phyloP scores from a whole-genome alignment of 2,797 vertebrate species.

The Potorous gilbertii region DNA sequence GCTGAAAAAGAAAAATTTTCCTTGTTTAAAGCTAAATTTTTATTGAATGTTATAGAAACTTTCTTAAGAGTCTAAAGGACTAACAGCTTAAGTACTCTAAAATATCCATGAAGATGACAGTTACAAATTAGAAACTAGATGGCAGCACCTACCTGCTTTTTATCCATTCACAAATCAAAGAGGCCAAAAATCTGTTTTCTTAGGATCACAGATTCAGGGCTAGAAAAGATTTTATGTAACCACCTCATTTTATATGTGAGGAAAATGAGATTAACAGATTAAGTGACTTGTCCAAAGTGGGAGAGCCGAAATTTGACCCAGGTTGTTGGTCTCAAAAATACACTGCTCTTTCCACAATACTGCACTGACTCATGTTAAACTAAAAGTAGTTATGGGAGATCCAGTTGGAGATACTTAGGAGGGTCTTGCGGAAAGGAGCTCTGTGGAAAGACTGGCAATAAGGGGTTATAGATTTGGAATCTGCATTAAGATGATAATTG shows the following conservation, averaged over 20 bases:
- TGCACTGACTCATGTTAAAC: background rate
- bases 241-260: background rate
- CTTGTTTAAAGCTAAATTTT: background rate
- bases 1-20: background rate
- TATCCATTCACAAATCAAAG: slow-evolving; percentile 42
- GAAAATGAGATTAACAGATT: background rate
- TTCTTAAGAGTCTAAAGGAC: slow-evolving; percentile 17
- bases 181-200: background rate
- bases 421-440: background rate
- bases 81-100: background rate
- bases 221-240: background rate
- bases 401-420: background rate
- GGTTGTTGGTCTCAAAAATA: background rate
- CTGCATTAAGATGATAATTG: background rate
- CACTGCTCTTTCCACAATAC: background rate
- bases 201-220: background rate
- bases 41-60: slow-evolving; percentile 3
- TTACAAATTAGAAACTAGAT: slow-evolving; percentile 76
- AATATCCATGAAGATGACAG: slow-evolving; percentile 46
- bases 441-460: background rate
- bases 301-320: background rate
- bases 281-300: background rate
- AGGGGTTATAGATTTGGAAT: background rate
- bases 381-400: background rate
- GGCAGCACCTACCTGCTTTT: slow-evolving; percentile 80